Conservation (phyloP, 2,888 invertebrate genomes). For the Gisinianus flammeolus region DNA sequence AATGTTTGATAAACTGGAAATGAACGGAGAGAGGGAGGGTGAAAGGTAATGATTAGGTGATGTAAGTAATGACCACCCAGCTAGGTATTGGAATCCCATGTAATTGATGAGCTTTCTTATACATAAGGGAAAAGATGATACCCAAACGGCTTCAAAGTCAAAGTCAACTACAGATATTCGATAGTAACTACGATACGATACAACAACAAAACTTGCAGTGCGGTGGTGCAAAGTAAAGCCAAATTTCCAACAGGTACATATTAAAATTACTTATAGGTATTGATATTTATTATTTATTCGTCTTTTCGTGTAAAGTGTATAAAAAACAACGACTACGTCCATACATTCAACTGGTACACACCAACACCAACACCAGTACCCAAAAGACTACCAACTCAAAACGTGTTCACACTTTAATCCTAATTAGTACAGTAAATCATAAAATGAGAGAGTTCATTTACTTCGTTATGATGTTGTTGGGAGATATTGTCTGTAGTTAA, state of each 20-base stretch:
- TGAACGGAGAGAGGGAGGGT: slow-evolving; percentile 3
- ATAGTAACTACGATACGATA: too few species aligned
- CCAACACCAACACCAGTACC: too few species aligned
- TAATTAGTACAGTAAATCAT: slow-evolving; percentile 24
- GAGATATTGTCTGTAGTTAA: slow-evolving; percentile 78
- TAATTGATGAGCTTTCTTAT: slow-evolving; percentile 12
- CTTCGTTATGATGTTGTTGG: slow-evolving; percentile 74
- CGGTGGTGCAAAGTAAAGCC: slow-evolving; percentile 16
- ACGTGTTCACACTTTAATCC: slow-evolving; percentile 25
- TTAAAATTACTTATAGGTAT: too few species aligned
- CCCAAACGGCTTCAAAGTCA: too few species aligned
- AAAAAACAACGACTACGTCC: too few species aligned
- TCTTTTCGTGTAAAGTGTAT: too few species aligned
- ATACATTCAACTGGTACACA: too few species aligned
- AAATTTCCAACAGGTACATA: too few species aligned
- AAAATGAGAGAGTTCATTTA: slow-evolving; percentile 61
- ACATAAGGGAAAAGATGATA: too few species aligned
- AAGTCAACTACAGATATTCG: too few species aligned
- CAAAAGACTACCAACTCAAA: slow-evolving; percentile 6
- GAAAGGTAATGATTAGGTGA: slow-evolving; percentile 24
- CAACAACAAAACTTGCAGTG: slow-evolving; percentile 5
- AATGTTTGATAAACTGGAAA: not conserved
- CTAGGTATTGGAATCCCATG: too few species aligned
- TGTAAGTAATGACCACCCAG: slow-evolving; percentile 36
- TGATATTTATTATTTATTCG: too few species aligned